These are phyloP conservation scores for Gymnobelideus leadbeateri DNA, from an alignment of 2,113 vertebrate species.

Conservation along the genomic window DNA sequence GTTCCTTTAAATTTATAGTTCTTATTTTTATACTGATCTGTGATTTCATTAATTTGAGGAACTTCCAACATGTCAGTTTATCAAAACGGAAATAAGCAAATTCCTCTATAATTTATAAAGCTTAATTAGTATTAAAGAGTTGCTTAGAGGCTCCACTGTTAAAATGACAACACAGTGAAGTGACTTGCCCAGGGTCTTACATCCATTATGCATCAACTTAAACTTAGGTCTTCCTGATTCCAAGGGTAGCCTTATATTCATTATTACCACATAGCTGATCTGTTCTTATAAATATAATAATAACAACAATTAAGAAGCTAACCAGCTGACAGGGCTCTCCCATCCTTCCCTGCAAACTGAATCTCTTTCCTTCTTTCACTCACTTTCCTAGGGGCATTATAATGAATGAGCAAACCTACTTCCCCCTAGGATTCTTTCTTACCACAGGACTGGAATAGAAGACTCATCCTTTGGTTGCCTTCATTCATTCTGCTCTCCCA, in stretches of 20 bases:
- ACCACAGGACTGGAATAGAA: not conserved
- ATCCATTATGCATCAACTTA: not conserved
- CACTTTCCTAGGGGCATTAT: not conserved
- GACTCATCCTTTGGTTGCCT: not conserved
- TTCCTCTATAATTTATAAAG: not conserved
- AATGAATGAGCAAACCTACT: not conserved
- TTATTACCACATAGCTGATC: not conserved
- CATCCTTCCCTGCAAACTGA: not conserved
- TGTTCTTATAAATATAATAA: not conserved
- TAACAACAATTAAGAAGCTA: not conserved
- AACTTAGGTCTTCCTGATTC: not conserved
- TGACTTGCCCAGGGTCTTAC: not conserved
- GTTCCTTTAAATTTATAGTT: not conserved
- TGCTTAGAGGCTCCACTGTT: not conserved
- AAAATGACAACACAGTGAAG: not conserved
- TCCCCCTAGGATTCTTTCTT: not conserved
- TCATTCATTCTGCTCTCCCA: not conserved
- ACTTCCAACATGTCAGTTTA: not conserved
- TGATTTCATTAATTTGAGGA: not conserved
- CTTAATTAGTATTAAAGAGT: not conserved
- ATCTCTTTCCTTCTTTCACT: not conserved
- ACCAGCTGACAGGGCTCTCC: not conserved
- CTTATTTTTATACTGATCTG: not conserved
- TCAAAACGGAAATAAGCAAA: not conserved
- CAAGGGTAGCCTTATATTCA: not conserved